Conservation (phyloP, 2,888 invertebrate genomes). For the Oligia fasciuncula region DNA sequence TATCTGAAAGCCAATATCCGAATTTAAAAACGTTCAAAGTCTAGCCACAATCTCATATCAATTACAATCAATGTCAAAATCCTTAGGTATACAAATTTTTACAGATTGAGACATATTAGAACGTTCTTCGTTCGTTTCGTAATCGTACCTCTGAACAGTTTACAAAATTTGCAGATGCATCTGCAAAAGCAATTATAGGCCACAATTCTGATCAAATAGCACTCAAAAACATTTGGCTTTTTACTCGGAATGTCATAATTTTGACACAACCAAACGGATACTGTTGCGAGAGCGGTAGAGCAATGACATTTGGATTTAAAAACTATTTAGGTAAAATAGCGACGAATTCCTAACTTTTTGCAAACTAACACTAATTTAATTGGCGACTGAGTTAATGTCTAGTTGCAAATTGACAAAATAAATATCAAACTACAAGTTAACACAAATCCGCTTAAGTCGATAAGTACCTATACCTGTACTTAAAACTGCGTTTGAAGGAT, state of each 20-base stretch:
- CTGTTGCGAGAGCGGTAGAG: not conserved
- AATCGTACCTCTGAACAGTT: not conserved
- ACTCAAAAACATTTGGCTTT: not conserved
- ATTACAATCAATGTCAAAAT: not conserved
- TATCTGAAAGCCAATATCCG: not conserved
- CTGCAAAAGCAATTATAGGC: not conserved
- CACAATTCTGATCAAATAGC: not conserved
- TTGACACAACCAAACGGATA: not conserved
- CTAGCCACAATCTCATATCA: not conserved
- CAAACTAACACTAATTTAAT: not conserved
- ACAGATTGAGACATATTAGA: not conserved
- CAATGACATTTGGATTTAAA: slow-evolving; percentile 4
- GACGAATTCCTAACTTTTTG: not conserved
- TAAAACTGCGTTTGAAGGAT: slow-evolving; percentile 4
- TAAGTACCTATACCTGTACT: not conserved
- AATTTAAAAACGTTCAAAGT: not conserved
- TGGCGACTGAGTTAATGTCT: not conserved
- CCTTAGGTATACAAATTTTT: not conserved
- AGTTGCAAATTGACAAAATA: slow-evolving; percentile 44
- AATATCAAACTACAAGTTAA: slow-evolving; percentile 25
- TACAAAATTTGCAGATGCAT: not conserved
- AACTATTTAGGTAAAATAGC: slow-evolving; percentile 3
- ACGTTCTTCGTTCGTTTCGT: too few relatives aligned
- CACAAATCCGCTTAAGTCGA: not conserved
- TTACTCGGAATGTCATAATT: not conserved